Evolutionary conservation across 1,140 invertebrate species (phyloP).

Genomic region (Aradophagus sp.): DNA sequence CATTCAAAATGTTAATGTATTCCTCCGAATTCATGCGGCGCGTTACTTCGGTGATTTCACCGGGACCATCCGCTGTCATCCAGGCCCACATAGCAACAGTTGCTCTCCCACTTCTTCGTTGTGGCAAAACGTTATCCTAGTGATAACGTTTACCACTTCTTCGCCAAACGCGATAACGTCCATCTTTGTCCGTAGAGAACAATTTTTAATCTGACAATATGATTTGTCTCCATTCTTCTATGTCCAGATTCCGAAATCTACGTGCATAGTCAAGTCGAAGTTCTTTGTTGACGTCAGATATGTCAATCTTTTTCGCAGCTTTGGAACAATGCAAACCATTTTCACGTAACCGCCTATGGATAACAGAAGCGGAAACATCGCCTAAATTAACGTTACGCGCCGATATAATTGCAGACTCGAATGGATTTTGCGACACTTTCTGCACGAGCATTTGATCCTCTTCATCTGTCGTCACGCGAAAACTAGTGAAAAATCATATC

Average conservation of each 20-base stretch:
- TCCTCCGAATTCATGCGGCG: constrained; percentile 2
- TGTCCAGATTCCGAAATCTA: neutral
- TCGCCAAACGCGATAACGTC: constrained; percentile 3
- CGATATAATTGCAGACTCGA: no score
- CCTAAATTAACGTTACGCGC: no score
- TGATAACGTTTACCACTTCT: neutral
- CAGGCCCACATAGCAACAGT: constrained; percentile 4
- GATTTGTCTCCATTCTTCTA: neutral
- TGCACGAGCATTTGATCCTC: no score
- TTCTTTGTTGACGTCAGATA: neutral
- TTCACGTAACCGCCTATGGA: no score
- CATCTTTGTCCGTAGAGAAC: constrained; percentile 13
- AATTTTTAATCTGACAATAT: constrained; percentile 11
- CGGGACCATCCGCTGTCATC: constrained; percentile 3
- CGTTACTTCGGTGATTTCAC: neutral
- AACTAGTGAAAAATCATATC: no score
- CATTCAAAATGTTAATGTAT: neutral
- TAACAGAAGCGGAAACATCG: no score
- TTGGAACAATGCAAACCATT: no score
- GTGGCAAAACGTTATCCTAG: neutral
- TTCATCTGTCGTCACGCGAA: no score
- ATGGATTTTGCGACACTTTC: no score
- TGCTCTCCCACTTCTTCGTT: neutral
- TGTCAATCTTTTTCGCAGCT: no score
- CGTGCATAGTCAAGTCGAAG: neutral